Base-by-base conservation (phyloP, 2,113 vertebrate genomes). In the Sciurus niger region DNA sequence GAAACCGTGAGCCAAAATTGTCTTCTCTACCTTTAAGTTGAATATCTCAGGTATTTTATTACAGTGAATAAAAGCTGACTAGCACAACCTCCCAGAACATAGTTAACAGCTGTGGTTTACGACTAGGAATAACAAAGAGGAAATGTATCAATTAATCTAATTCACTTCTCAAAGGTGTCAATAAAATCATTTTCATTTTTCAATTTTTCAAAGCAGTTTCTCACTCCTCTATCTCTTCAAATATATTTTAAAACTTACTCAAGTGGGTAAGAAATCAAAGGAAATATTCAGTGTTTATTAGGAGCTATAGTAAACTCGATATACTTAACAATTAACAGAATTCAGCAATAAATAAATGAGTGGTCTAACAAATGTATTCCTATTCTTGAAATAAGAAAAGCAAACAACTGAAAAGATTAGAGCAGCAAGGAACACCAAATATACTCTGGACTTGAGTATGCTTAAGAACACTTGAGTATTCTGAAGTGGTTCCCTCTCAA, bases 281-380 rank as follows among this genome's bases (percentile, higher is more conserved):
- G 34, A 68, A 37, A 84, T 79, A 68, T n/a, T 73, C 60, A 63
- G 20, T 58, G 43, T 48, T 93, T 20, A 73, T 22, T 77, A 83
- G 25, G n/a, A 55, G 30, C 17, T 60, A n/a, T 17, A 89, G 20
- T 60, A 79, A 79, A 84, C 14, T 65, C 46, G 20, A 18, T 28
- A 58, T 63, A 93, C 87, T 68, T 67, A 83, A 63, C 40, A 92
- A 94, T 28, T 92, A 67, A 94, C n/a, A 93, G 63, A 73, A 82
- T 24, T 89, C 40, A 60, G n/a, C 34, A 80, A 74, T 63, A 90
- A 40, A 70, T 73, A 80, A 94, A 24, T 37, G 16, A 0, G 55
- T 94, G 10, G 32, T 48, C 83, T 82, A 74, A 96, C 76, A 90
- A 80, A 84, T 20, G 30, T 90, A 65, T 51, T 89, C 65, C 14